phyloP scores from a whole-genome alignment of 2,113 vertebrate genomes.

The Asarcornis scutulata region DNA sequence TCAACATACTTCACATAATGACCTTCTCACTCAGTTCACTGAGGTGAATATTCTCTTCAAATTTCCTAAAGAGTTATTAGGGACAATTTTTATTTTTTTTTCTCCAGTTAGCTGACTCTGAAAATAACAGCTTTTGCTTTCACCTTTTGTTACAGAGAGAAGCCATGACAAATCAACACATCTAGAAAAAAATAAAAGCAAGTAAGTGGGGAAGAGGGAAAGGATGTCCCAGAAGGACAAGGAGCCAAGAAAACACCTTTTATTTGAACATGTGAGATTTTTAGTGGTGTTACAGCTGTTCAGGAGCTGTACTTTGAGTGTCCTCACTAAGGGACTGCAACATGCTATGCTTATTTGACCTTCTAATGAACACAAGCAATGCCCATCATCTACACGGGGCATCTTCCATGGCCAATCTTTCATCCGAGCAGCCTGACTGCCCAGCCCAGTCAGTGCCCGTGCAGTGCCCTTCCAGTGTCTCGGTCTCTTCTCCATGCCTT shows the following conservation, averaged over 20 bases:
- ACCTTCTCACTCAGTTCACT: background rate
- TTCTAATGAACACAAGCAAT: background rate
- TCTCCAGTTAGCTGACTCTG: background rate
- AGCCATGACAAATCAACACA: background rate
- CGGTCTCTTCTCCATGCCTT: background rate
- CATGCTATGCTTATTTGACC: background rate
- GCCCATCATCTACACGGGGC: background rate
- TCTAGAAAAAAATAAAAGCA: background rate
- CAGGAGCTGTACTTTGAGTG: background rate
- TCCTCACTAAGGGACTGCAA: background rate
- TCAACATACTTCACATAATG: background rate
- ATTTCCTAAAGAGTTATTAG: background rate
- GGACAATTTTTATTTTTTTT: background rate
- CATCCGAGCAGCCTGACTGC: background rate
- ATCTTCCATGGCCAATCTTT: background rate
- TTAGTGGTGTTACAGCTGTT: background rate
- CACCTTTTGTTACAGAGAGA: background rate
- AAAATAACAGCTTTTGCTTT: background rate
- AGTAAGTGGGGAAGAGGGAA: rapidly evolving
- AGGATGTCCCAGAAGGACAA: background rate
- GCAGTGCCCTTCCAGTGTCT: background rate
- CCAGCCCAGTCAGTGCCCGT: background rate
- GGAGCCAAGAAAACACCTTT: background rate
- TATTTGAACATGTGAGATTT: background rate
- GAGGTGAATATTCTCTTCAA: background rate